A percentile compares a stretch with the other conserved stretches of the same genome.
Conservation (phyloP, 2,113 vertebrate genomes). For the Pao palembangensis region DNA sequence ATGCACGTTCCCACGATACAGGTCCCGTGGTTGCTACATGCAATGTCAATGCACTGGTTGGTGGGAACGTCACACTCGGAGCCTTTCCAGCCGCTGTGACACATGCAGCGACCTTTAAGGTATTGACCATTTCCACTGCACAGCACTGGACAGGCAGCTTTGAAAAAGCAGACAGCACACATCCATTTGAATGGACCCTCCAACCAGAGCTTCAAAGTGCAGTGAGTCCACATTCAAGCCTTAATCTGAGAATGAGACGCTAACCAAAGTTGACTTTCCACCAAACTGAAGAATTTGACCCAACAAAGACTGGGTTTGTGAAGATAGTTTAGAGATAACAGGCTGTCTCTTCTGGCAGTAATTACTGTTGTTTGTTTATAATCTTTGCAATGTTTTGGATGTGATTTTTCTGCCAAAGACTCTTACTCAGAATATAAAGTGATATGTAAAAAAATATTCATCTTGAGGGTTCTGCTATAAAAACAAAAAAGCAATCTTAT, state of each 20-base stretch:
- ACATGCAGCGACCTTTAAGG: conserved; percentile 94
- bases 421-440: no score
- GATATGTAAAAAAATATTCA: no score
- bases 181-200: conserved; percentile 46
- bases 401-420: no score
- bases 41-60: conserved; percentile 91
- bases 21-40: conserved; percentile 90
- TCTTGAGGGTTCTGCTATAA: no score
- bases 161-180: conserved; percentile 52
- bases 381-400: no score
- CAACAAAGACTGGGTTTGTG: no score
- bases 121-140: conserved; percentile 98
- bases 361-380: no score
- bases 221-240: conserved; percentile 13
- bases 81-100: conserved; percentile 98
- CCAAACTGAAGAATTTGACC: no score
- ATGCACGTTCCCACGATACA: conserved; percentile 98
- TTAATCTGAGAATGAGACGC: conserved; percentile 18
- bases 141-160: conserved; percentile 93
- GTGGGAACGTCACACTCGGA: conserved; percentile 93
- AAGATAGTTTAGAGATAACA: no score
- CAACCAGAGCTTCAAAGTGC: conserved; percentile 42
- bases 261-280: neutral
- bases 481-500: no score
- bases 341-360: no score